Base-by-base conservation (phyloP, 2,888 invertebrate genomes). In the Drosophila percnosoma region DNA sequence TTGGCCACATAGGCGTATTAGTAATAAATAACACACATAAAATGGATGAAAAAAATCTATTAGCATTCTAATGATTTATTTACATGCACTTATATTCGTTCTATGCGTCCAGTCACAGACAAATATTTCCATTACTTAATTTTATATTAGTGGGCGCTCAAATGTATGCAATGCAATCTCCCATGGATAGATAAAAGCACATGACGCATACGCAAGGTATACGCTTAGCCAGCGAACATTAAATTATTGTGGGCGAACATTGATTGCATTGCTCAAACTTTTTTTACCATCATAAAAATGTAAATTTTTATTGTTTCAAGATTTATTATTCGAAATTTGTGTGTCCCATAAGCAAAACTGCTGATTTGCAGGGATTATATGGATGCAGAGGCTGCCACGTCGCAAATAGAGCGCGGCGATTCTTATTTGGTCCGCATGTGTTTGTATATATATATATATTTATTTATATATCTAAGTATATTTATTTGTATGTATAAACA, bases 241-340 rank as follows among this genome's bases (percentile, higher is more conserved):
- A 52, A 73, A 60, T 73, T 66, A 69, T 63, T 66, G 61, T 49
- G 40, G 51, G 34, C 38, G 38, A 58, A 59, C 66, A 75, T 79
- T 76, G 81, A 78, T 83, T 82, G 76, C 76, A 83, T 65, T 78
- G 75, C 58, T 59, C 29, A 65, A 71, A 54, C 59, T 63, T 63
- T 62, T 69, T 57, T 68, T 49, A 27, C 38, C 70, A 38, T 61
- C 58, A 87, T 87, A 82, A 87, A 87, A 84, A 89, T 87, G 87
- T 84, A 89, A 87, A 87, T 89, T 89, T 86, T 87, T 82, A 89
- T 80, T 89, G 73, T 82, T 75, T 64, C 60, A 60, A 87, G 87
- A 89, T 87, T 87, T 87, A 87, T 87, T 89, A 73, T 75, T 72
- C 70, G 72, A 79, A 74, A 68, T 75, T 53, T 13, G 51, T 63